Base-by-base conservation (phyloP, 2,888 invertebrate genomes). In the Mylabris sibirica region DNA sequence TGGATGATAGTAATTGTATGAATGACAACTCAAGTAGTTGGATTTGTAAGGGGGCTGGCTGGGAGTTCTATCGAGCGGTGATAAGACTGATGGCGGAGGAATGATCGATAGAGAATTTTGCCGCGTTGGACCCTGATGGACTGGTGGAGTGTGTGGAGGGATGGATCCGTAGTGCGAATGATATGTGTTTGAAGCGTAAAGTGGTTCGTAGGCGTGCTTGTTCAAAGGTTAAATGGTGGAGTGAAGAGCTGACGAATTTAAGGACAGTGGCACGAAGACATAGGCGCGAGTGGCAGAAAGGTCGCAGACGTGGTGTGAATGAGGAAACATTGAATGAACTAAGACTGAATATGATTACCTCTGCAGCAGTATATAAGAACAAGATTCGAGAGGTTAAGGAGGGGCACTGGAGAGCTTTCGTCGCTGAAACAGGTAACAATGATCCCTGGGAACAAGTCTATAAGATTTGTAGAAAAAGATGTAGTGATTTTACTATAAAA, bases 391-490 rank as follows among this genome's bases (percentile, higher is more conserved):
- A n/a, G 20, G n/a, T 14, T 9, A 65, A 60, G 44, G 34, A 49
- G 8, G 3, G 3, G 5, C 20, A 65, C n/a, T 65, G 60, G 65
- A 14, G 41, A 6, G 26, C 44, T 3, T 60, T 65, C 12, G 65
- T 65, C 8, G 5, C 14, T 5, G 60, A 44, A 26, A 2, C 30
- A 60, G 1, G 65, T 53, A 12, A 26, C 26, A 26, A 5, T 2
- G 30, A 61, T 14, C 65, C 60, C 0, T 65, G 65, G 57, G 61
- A 60, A 5, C 14, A 61, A 14, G 65, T 65, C 1, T 61, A 61
- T 14, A 60, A 53, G 22, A 49, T 65, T 1, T 65, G 61, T 12
- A 35, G 60, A 22, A 49, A 11, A 22, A n/a, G n/a, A n/a, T n/a
- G n/a, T n/a, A n/a, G n/a, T n/a, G n/a, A n/a, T n/a, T n/a, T n/a